phyloP scores from a whole-genome alignment of 2,888 invertebrate species.

The Dynastes hyllus region DNA sequence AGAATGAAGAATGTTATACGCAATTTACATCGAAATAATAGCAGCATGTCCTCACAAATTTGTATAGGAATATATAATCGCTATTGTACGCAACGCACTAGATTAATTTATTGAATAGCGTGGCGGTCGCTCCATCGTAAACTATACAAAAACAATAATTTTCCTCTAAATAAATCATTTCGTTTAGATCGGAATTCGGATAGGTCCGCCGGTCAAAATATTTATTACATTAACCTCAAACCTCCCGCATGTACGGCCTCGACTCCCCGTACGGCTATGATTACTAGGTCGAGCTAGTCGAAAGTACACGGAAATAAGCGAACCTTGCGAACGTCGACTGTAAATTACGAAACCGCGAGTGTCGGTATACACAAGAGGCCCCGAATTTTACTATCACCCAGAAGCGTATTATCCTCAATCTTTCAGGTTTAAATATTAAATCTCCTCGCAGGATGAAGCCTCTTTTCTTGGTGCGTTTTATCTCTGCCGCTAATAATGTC shows the following conservation, averaged over 20 bases:
- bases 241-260: slow-evolving; percentile 22
- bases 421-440: slow-evolving; percentile 38
- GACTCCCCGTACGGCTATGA: slow-evolving; percentile 51
- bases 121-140: slow-evolving; percentile 13
- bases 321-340: slow-evolving; percentile 42
- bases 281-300: slow-evolving; percentile 50
- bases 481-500: slow-evolving; percentile 15
- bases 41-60: background rate
- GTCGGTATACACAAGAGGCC: slow-evolving; percentile 18
- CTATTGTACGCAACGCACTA: slow-evolving; percentile 10
- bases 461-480: slow-evolving; percentile 33
- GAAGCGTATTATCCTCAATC: slow-evolving; percentile 29
- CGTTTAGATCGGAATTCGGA: slow-evolving; percentile 46
- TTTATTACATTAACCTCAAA: slow-evolving; percentile 53
- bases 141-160: slow-evolving; percentile 42
- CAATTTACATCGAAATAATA: background rate
- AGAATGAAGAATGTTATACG: background rate
- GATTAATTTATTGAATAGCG: slow-evolving; percentile 41
- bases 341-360: slow-evolving; percentile 56
- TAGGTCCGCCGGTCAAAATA: slow-evolving; percentile 50
- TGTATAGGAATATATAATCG: slow-evolving; percentile 14
- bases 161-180: slow-evolving; percentile 43
- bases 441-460: slow-evolving; percentile 10
- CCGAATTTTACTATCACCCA: slow-evolving; percentile 23
- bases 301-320: slow-evolving; percentile 54